Conservation (phyloP, 92 coral and sea anemone genomes). For the Micromussa lordhowensis region DNA sequence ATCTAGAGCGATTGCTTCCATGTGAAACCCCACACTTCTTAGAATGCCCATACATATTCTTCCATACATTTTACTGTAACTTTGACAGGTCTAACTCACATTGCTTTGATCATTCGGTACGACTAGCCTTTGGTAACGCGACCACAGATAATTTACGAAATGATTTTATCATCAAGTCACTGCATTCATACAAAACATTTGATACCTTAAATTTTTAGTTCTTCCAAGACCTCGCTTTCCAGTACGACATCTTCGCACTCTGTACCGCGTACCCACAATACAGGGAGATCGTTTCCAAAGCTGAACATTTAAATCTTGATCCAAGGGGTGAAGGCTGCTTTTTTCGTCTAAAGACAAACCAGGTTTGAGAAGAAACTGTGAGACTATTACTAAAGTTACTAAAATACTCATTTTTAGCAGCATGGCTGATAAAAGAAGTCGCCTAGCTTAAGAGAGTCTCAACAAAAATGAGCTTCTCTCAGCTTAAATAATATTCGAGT, state of each 20-base stretch:
- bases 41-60: no score
- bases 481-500: neutral
- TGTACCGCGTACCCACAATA: slow-evolving; percentile 32
- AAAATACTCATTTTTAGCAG: neutral
- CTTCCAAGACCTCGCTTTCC: neutral
- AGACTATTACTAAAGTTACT: neutral
- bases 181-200: no score
- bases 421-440: neutral
- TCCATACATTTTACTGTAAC: no score
- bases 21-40: no score
- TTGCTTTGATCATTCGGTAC: no score
- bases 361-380: neutral
- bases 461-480: neutral
- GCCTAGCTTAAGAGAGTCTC: neutral
- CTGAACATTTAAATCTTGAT: neutral
- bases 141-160: no score
- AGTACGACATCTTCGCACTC: slow-evolving; percentile 16
- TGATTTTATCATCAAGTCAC: no score
- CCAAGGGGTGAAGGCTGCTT: neutral
- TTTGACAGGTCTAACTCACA: no score
- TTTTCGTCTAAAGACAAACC: neutral
- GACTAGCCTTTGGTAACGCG: no score
- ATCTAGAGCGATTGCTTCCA: no score
- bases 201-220: neutral
- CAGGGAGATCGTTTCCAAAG: slow-evolving; percentile 10